Evolutionary conservation across 37 sponge, comb jelly and placozoan species (phyloP).

Genomic region (Cliona cf. orientalis): DNA sequence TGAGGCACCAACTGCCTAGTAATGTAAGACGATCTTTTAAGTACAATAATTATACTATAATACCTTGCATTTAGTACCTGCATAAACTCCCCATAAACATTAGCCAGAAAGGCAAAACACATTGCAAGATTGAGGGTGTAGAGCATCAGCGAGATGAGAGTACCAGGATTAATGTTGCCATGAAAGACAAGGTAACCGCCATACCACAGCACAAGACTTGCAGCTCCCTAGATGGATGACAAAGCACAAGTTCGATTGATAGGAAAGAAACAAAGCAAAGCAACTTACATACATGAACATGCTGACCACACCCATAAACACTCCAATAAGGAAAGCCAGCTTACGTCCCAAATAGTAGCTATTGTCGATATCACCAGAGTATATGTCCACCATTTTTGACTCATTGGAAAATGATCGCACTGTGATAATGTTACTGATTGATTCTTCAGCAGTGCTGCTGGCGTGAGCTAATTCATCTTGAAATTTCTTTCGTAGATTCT

Average conservation of each 20-base stretch:
- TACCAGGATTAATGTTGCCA: constrained; percentile 34
- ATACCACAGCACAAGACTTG: constrained; percentile 74
- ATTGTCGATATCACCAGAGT: constrained; percentile 61
- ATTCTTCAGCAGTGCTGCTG: constrained; percentile 81
- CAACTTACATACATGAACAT: constrained; percentile 48
- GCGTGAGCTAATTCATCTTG: constrained; percentile 87
- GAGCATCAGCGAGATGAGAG: constrained; percentile 77
- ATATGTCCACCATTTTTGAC: constrained; percentile 49
- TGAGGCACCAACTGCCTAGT: constrained; percentile 88
- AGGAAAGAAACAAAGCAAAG: not conserved
- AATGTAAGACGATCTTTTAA: too few relatives aligned
- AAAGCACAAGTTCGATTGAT: too few relatives aligned
- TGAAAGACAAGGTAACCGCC: constrained; percentile 73
- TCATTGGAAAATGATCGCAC: constrained; percentile 89
- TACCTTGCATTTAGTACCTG: constrained; percentile 60
- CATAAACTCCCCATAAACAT: constrained; percentile 89
- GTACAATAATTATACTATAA: too few relatives aligned
- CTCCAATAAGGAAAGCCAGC: constrained; percentile 66
- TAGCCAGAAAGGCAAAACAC: constrained; percentile 83
- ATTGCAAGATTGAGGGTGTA: constrained; percentile 88
- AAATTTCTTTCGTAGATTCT: constrained; percentile 67
- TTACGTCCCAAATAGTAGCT: constrained; percentile 72
- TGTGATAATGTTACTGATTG: constrained; percentile 78
- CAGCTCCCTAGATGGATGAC: constrained; percentile 42
- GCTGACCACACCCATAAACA: constrained; percentile 40